Conservation (phyloP, 2,113 vertebrate species). For the Pholis gunnellus region DNA sequence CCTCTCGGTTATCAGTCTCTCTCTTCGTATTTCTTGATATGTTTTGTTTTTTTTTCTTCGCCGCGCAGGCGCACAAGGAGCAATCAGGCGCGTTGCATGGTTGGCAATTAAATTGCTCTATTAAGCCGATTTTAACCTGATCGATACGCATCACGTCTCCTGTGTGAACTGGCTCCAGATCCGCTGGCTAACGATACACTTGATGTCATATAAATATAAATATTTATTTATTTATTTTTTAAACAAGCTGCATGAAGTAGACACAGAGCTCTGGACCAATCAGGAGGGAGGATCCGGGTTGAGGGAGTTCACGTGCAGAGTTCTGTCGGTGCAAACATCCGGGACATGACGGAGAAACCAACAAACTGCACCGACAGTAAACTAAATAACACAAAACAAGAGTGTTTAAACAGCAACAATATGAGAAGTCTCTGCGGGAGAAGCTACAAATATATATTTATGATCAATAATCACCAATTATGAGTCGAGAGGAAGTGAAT, state of each 20-base stretch:
- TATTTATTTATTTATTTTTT: neutral
- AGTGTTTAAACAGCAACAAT: neutral
- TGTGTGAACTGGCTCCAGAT: neutral
- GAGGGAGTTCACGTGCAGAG: conserved; percentile 68
- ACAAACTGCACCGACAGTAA: neutral
- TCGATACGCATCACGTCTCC: neutral
- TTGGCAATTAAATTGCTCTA: conserved; percentile 74
- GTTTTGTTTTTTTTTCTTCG: conserved; percentile 19
- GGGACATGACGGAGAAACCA: conserved; percentile 9
- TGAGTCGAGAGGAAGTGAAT: neutral
- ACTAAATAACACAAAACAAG: neutral
- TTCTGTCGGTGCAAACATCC: conserved; percentile 35
- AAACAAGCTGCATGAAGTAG: conserved; percentile 28
- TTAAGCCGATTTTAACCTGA: conserved; percentile 47
- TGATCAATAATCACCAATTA: neutral
- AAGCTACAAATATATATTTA: neutral
- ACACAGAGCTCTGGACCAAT: conserved; percentile 65
- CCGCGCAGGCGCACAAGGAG: conserved; percentile 74
- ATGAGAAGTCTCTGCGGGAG: neutral
- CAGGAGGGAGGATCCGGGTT: conserved; percentile 67
- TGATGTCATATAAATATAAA: too few relatives aligned
- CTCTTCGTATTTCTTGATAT: conserved; percentile 56
- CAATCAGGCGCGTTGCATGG: conserved; percentile 66
- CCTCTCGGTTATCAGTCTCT: conserved; percentile 15
- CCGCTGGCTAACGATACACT: neutral